These are phyloP conservation scores for Leguminivora glycinivorella DNA, from an alignment of 1,140 invertebrate species.

Conservation along the genomic window DNA sequence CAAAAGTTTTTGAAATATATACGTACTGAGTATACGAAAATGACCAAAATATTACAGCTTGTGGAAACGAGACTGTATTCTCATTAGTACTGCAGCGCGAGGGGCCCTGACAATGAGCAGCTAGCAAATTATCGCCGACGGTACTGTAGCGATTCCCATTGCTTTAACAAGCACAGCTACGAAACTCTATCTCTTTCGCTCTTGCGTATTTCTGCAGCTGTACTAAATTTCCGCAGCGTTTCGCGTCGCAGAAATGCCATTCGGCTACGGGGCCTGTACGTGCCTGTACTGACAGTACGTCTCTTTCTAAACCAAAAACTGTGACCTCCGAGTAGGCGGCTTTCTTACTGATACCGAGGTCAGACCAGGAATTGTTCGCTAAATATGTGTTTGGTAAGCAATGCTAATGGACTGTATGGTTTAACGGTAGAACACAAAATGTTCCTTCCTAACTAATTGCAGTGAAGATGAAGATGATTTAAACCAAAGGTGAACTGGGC, in stretches of 20 bases:
- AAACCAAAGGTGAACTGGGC: not conserved
- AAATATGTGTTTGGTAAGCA: not conserved
- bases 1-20: not conserved
- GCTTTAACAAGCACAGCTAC: not conserved
- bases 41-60: not conserved
- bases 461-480: constrained; percentile 1
- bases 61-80: constrained; percentile 19
- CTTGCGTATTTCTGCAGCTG: too few relatives aligned
- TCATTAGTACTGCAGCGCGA: constrained; percentile 39
- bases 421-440: constrained; percentile 7
- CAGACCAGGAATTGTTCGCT: not conserved
- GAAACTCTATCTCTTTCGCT: too few relatives aligned
- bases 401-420: not conserved
- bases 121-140: constrained; percentile 21
- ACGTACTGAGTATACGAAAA: not conserved
- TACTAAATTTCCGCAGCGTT: too few relatives aligned
- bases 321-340: not conserved
- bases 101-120: constrained; percentile 15
- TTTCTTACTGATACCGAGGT: not conserved
- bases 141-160: not conserved
- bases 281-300: too few relatives aligned
- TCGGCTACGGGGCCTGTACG: too few relatives aligned
- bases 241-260: too few relatives aligned
- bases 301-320: not conserved
- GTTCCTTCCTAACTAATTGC: not conserved